phyloP scores from a whole-genome alignment of 2,888 invertebrate species.

The Agapostemon virescens region DNA sequence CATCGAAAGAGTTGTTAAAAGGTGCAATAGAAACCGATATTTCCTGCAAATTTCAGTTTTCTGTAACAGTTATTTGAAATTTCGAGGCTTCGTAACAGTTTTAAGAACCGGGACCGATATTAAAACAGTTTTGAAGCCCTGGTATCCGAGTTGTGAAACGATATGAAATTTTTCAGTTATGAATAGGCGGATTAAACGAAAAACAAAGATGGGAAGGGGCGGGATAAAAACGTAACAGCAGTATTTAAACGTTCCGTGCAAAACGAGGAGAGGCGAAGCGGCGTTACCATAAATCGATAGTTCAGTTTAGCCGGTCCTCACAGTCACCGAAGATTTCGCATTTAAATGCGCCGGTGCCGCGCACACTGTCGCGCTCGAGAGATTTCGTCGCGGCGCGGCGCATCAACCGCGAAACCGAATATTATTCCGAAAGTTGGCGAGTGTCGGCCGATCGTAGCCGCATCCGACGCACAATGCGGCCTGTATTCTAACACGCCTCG shows the following conservation, averaged over 20 bases:
- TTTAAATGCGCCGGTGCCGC: conserved; percentile 34
- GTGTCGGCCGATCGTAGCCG: conserved; percentile 22
- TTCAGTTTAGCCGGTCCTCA: conserved; percentile 33
- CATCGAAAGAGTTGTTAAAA: too few species aligned
- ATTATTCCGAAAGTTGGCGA: conserved; percentile 54
- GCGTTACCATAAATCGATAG: conserved; percentile 54
- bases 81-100: too few species aligned
- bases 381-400: conserved; percentile 12
- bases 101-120: too few species aligned
- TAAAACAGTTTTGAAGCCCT: too few species aligned
- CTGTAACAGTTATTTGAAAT: too few species aligned
- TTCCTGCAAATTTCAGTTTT: too few species aligned
- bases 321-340: conserved; percentile 32
- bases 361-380: conserved; percentile 15
- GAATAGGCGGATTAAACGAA: neutral
- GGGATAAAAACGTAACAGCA: neutral
- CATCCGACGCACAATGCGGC: conserved; percentile 29
- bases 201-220: neutral
- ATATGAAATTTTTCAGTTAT: neutral
- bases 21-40: too few species aligned
- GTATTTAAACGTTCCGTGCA: neutral
- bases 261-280: conserved; percentile 14
- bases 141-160: too few species aligned
- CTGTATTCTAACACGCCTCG: conserved; percentile 38
- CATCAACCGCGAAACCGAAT: conserved; percentile 40